These are phyloP conservation scores for Thalassarche chlororhynchos DNA, from an alignment of 2,113 vertebrate species.

Conservation along the genomic window DNA sequence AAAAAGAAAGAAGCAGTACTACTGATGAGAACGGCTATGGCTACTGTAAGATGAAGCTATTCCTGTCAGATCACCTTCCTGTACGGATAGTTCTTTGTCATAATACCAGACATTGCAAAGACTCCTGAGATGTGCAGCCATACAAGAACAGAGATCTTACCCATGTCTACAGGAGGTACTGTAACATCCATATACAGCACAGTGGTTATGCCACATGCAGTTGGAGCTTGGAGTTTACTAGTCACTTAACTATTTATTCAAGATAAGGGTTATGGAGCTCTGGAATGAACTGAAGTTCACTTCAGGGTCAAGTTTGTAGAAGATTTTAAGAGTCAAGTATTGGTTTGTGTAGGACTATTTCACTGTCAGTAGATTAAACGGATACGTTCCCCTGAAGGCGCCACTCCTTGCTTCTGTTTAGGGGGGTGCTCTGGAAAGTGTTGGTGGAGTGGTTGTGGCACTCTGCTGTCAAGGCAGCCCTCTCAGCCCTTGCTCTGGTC, in stretches of 20 bases:
- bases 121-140: background rate
- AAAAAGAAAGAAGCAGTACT: background rate
- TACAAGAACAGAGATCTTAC: background rate
- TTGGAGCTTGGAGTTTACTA: background rate
- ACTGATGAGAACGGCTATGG: background rate
- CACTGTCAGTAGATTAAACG: background rate
- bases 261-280: background rate
- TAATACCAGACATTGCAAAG: background rate
- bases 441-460: background rate
- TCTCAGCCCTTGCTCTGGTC: background rate
- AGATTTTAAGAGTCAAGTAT: background rate
- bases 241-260: background rate
- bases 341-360: background rate
- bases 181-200: background rate
- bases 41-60: background rate
- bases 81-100: background rate
- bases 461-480: background rate
- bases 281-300: background rate
- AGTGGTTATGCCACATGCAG: background rate
- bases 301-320: background rate
- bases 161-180: background rate
- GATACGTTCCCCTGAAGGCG: background rate
- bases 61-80: background rate
- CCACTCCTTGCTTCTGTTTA: background rate
- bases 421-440: background rate